Base-by-base conservation (phyloP, 1,140 invertebrate species). In the Rhizoglyphus robini region DNA sequence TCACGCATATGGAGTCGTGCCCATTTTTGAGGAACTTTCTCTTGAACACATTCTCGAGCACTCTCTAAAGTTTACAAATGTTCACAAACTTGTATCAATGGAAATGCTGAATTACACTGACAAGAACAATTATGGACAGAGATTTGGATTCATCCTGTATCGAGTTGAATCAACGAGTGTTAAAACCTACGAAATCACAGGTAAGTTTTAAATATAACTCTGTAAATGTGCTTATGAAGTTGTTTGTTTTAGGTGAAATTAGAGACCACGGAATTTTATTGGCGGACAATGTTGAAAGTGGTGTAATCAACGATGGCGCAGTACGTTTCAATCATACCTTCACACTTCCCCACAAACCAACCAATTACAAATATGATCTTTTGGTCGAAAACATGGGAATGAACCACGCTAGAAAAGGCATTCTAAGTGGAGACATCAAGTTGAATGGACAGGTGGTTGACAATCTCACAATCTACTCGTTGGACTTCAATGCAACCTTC, bases 351-450 rank as follows among this genome's bases (percentile, higher is more conserved):
- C n/a, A n/a, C n/a, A 41, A 38, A n/a, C n/a, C n/a, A 5, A n/a
- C n/a, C n/a, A n/a, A n/a, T n/a, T 58, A 23, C 27, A 31, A 5
- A 20, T 71, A n/a, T 15, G 65, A 54, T 27, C 59, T 70, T 41
- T 31, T 70, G 20, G 70, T 70, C 4, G 70, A 70, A 62, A 70
- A 70, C 36, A 64, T 68, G 59, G 70, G 70, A 41, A 11, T 41
- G n/a, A n/a, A n/a, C n/a, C 36, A 41, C 18, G 8, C n/a, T 41
- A 8, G 36, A 41, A 41, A 41, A 18, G 36, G 36, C 18, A 41
- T 41, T 18, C n/a, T n/a, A n/a, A 18, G 18, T 41, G 8, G 8
- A 11, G 8, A 8, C 8, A 41, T 41, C 18, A 8, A 41, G 18
- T 41, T 41, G 18, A 18, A 41, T 18, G 36, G 18, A 11, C 18